A percentile compares a stretch with the other conserved stretches of the same genome.
Evolutionary conservation across 2,113 vertebrate species (phyloP).

Genomic region (Mustelus asterias): DNA sequence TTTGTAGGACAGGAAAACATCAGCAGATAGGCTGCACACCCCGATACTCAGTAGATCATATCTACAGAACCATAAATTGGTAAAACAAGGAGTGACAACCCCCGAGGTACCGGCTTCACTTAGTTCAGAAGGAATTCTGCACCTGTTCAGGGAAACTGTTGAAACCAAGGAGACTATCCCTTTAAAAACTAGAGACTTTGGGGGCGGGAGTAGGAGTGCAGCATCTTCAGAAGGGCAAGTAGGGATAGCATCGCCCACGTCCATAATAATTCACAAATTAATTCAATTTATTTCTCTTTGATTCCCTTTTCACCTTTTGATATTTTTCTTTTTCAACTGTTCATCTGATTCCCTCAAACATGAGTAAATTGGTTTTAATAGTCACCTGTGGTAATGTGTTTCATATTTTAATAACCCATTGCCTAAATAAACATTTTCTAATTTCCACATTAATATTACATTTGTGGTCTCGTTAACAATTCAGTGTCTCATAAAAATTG

Average conservation of each 20-base stretch:
- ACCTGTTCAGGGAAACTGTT: too few relatives aligned
- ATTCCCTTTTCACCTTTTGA: not conserved
- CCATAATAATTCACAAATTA: not conserved
- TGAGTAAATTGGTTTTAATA: not conserved
- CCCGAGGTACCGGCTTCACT: too few relatives aligned
- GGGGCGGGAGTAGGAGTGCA: too few relatives aligned
- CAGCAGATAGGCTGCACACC: too few relatives aligned
- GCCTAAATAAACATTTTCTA: slow-evolving; percentile 1
- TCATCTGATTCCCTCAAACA: not conserved
- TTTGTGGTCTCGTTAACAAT: not conserved
- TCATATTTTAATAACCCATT: not conserved
- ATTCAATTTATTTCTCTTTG: not conserved
- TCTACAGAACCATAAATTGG: too few relatives aligned
- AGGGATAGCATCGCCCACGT: not conserved
- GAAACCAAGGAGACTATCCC: too few relatives aligned
- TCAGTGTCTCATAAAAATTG: not conserved
- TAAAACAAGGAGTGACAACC: too few relatives aligned
- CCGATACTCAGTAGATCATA: too few relatives aligned
- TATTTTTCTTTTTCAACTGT: not conserved
- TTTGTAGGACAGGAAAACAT: too few relatives aligned
- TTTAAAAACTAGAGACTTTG: too few relatives aligned
- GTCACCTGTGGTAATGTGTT: not conserved
- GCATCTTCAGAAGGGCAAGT: not conserved
- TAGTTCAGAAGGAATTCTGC: too few relatives aligned
- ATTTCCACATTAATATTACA: not conserved